phyloP scores from a whole-genome alignment of 53 echinoderm and acorn worm genomes.

The Zoroaster sp. region DNA sequence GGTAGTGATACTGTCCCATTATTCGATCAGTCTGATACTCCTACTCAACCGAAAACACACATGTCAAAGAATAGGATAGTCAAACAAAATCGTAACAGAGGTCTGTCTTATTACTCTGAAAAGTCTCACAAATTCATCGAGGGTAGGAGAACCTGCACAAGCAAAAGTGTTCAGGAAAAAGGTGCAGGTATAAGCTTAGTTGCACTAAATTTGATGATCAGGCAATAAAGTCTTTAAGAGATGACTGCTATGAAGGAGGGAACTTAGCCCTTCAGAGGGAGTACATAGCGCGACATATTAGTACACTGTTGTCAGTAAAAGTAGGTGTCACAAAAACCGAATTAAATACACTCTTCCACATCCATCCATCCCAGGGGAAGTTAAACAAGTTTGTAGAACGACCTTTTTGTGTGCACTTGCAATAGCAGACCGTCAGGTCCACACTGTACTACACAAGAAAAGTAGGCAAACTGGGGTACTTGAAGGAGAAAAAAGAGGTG shows the following conservation, averaged over 20 bases:
- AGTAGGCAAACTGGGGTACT: conserved; percentile 34
- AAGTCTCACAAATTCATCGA: conserved; percentile 1
- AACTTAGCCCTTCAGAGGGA: conserved; percentile 9
- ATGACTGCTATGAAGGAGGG: not conserved
- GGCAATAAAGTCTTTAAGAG: not conserved
- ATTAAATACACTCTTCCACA: not conserved
- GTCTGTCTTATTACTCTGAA: conserved; percentile 22
- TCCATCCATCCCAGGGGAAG: conserved; percentile 7
- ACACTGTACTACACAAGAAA: conserved; percentile 18
- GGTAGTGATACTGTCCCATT: not conserved
- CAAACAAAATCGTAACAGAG: conserved; percentile 6
- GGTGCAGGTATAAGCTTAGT: not conserved
- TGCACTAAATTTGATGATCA: conserved; percentile 14
- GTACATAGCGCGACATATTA: conserved; percentile 21
- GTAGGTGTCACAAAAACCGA: conserved; percentile 1
- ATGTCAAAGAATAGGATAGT: conserved; percentile 14
- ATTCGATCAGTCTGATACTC: not conserved
- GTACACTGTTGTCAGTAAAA: not conserved
- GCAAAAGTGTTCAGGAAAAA: not conserved
- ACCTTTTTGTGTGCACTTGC: conserved; percentile 12
- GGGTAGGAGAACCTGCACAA: not conserved
- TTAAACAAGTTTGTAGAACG: not conserved
- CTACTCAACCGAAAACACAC: not conserved
- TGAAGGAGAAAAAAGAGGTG: conserved; percentile 24
- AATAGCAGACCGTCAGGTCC: conserved; percentile 8